Conservation (phyloP, 2,888 invertebrate species). For the Crocallis elinguaria region DNA sequence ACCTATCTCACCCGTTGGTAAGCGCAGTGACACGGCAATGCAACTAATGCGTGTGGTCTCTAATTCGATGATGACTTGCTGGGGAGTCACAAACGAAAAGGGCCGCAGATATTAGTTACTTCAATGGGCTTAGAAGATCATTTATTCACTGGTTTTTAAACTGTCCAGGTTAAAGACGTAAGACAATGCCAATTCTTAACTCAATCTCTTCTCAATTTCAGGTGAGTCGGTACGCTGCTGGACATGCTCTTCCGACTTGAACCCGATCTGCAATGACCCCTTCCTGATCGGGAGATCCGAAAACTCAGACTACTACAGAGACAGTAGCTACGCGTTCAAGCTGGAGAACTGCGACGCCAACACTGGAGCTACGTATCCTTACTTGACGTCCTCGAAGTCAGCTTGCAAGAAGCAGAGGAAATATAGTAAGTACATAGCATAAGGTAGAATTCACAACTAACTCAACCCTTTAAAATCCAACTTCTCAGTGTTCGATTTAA, state of each 20-base stretch:
- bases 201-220: slow-evolving; percentile 58
- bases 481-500: no score
- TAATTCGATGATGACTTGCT: no score
- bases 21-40: no score
- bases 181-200: neutral
- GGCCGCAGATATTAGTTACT: no score
- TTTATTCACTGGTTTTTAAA: no score
- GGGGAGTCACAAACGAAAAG: no score
- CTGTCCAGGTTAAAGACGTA: no score
- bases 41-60: no score
- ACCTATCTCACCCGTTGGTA: no score
- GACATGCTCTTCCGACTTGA: slow-evolving; percentile 90
- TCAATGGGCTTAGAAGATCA: no score
- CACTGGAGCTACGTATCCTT: slow-evolving; percentile 75
- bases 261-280: slow-evolving; percentile 89
- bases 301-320: slow-evolving; percentile 40
- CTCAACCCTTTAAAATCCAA: no score
- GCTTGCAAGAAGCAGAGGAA: slow-evolving; percentile 91
- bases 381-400: slow-evolving; percentile 80
- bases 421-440: slow-evolving; percentile 86
- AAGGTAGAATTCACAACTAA: no score
- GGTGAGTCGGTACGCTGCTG: slow-evolving; percentile 89
- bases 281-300: slow-evolving; percentile 86
- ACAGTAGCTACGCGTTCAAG: slow-evolving; percentile 66
- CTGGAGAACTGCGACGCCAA: slow-evolving; percentile 80